Evolutionary conservation across 2,113 vertebrate genomes (phyloP), one percentile per base, ranked within the genome.

Genomic region (Ondatra zibethicus): DNA sequence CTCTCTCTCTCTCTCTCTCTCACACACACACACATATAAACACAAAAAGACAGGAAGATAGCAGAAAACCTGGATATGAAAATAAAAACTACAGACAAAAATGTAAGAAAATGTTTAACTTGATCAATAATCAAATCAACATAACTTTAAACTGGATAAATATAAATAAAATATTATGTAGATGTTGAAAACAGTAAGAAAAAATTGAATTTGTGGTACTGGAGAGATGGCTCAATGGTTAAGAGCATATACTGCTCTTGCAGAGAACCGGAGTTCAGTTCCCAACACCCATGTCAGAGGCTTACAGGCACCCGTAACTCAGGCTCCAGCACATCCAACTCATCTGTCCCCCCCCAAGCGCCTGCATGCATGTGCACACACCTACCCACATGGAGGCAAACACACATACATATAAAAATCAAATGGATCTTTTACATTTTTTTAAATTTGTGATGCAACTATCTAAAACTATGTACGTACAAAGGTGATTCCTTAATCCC

Each of bases 81-180:
- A 93, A 96, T 52, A 66, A 89, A 95, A 91, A 90, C 63, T n/a
- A 80, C 23, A 75, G 66, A 75, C 39, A 87, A 66, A 66, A 63
- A 87, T 3, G 1, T 47, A 82, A 75, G 91, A 19, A 93, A 97
- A 92, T 58, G 17, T 77, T 86, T 88, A 84, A 39, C 27, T 52
- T 89, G 70, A 73, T 45, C 45, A 92, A 45, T 61, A 91, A 89
- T 77, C 72, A 92, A 93, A 95, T 31, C 58, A 94, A 65, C 33
- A 36, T 17, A 70, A 63, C 47, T 94, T 96, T 92, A 94, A 91
- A 85, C 16, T 85, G 17, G 31, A 84, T 92, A 96, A 92, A 63
- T 52, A 58, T 90, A 87, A 93, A 73, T 72, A 77, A 91, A 17
- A 58, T 19, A 50, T 50, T 42, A 84, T 33, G 9, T 33, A 89